Percentiles rank a stretch among this genome's conserved stretches.
Conservation (phyloP, 2,888 invertebrate species). For the Epinotia brunnichana region DNA sequence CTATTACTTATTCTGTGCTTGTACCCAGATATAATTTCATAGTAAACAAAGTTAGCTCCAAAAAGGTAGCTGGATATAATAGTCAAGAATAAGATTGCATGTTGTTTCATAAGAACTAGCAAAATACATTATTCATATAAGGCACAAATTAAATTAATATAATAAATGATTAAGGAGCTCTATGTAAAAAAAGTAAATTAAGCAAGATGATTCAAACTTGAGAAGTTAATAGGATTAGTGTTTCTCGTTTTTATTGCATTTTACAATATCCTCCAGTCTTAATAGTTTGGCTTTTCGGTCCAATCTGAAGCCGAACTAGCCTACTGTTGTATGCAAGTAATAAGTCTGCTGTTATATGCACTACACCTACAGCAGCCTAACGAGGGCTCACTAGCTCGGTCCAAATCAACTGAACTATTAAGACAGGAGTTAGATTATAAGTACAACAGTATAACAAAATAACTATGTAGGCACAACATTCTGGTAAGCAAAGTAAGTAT, state of each 20-base stretch:
- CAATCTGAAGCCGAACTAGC: background rate
- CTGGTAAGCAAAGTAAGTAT: conserved; percentile 11
- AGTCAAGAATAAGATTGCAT: background rate
- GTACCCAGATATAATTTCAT: background rate
- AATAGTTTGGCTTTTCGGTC: background rate
- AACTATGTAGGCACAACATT: background rate
- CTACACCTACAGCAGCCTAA: background rate
- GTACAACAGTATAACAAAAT: background rate
- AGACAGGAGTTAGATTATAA: background rate
- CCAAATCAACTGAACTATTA: background rate
- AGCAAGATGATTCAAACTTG: background rate
- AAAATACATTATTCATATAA: conserved; percentile 35
- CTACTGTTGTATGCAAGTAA: background rate
- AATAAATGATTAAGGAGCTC: conserved; percentile 1
- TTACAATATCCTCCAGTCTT: background rate
- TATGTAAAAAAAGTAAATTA: conserved; percentile 1
- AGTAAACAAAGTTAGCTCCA: background rate
- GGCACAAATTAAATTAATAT: conserved; percentile 22
- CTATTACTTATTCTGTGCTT: too few species aligned
- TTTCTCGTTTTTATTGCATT: background rate
- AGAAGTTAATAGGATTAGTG: background rate
- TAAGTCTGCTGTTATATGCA: background rate
- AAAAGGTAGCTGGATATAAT: conserved; percentile 42
- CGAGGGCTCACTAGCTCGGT: background rate
- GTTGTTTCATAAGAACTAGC: conserved; percentile 27